phyloP scores from a whole-genome alignment of 2,797 vertebrate species.

The Halcyon badia region DNA sequence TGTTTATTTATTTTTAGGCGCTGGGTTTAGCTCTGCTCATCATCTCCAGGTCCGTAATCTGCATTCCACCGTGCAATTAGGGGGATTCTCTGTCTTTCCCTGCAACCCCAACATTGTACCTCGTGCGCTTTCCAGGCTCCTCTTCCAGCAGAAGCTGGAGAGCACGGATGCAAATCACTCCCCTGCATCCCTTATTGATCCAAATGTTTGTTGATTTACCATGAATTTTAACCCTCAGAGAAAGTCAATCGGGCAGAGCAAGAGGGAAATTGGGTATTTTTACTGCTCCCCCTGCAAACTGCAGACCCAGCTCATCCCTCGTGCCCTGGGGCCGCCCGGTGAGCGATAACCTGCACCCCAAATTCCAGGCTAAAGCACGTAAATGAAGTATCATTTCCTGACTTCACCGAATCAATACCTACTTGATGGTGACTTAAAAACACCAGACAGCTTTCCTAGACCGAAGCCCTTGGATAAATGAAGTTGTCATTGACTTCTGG shows the following conservation, averaged over 20 bases:
- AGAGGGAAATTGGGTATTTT: rapidly evolving
- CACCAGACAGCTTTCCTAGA: conserved; percentile 60
- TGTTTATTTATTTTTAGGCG: not conserved
- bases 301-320: not conserved
- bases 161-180: not conserved
- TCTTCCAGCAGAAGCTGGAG: not conserved
- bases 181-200: conserved; percentile 43
- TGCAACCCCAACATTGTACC: rapidly evolving
- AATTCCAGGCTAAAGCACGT: not conserved
- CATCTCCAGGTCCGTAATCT: not conserved
- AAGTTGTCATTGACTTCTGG: conserved; percentile 76
- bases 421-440: conserved; percentile 72
- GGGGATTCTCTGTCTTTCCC: not conserved
- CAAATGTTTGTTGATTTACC: not conserved
- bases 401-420: conserved; percentile 28
- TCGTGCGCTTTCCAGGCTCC: not conserved
- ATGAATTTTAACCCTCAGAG: not conserved
- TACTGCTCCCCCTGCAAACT: rapidly evolving
- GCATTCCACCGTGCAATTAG: not conserved
- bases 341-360: not conserved
- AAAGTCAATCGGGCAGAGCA: not conserved
- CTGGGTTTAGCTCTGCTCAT: not conserved
- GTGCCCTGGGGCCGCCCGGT: rapidly evolving
- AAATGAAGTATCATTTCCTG: conserved; percentile 58
- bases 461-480: conserved; percentile 65